Evolutionary conservation across 2,797 vertebrate species (phyloP).

Genomic region (Leontocebus nigricollis): DNA sequence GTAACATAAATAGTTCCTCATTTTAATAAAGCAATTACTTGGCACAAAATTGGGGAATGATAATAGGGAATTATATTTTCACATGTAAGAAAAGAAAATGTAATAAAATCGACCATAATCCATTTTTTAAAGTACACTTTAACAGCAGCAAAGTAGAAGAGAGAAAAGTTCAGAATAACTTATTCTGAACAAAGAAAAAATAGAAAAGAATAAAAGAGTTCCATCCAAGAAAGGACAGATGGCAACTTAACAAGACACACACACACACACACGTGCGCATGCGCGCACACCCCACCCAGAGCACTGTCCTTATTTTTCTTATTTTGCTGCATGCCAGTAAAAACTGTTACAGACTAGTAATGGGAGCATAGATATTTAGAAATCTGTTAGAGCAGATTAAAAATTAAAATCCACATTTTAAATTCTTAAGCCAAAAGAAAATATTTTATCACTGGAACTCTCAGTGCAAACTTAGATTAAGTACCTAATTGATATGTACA

Average conservation of each 20-base stretch:
- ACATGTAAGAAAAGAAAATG: background rate
- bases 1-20: background rate
- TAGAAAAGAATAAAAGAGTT: background rate
- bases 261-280: too few relatives aligned
- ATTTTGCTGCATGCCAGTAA: background rate
- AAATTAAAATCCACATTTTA: slow-evolving; percentile 13
- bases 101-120: slow-evolving; percentile 1
- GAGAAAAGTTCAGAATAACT: background rate
- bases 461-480: background rate
- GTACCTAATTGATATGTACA: background rate
- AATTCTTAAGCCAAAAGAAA: slow-evolving; percentile 9
- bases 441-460: background rate
- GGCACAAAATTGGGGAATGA: background rate
- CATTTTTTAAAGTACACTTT: background rate
- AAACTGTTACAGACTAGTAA: background rate
- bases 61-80: background rate
- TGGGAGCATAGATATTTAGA: background rate
- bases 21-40: background rate
- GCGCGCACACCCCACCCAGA: background rate
- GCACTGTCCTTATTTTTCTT: background rate
- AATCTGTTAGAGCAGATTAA: slow-evolving; percentile 1
- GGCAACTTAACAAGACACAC: background rate
- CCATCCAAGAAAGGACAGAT: background rate
- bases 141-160: background rate
- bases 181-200: background rate